Base-by-base conservation (phyloP, 2,113 vertebrate genomes). In the Bos javanicus region DNA sequence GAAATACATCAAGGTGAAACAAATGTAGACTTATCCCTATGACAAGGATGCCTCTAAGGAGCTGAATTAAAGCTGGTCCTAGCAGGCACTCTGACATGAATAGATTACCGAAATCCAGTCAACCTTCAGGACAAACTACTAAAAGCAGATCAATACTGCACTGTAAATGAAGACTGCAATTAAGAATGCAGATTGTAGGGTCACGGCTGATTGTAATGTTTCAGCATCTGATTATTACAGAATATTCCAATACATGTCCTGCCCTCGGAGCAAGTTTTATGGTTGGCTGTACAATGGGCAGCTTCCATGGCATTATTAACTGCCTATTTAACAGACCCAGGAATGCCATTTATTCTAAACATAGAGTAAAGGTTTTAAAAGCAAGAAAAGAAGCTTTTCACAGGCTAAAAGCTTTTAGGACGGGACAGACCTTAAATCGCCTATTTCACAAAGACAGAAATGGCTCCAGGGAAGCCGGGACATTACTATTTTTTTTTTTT, bases 381-480 rank as follows among this genome's bases (percentile, higher is more conserved):
- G 82, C 93, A 80, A 74, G 56, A 98, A 95, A 95, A 96, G 96
- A 39, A 96, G 95, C 71, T 97, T 98, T 97, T 86, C 94, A 91
- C 90, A 93, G 96, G 83, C 95, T 98, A 94, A 97, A 98, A 97
- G 97, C 97, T 97, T 97, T 98, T 36, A 81, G 95, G 86, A 94
- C 2, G 2, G 39, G 39, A 88, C 19, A 62, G 93, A 86, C 91
- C 96, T 97, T 98, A 97, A 98, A 97, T 98, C 39, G 78, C 86
- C 82, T 95, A 25, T 94, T 98, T 96, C 95, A 90, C 50, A 94
- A 91, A 97, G 90, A 97, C 84, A 96, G 82, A 97, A 97, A 95
- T 93, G 93, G 89, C 94, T 98, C 76, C 43, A 87, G 95, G 80
- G 82, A 95, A 95, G 78, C 57, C 23, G 48, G 86, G 74, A 87